phyloP scores from a whole-genome alignment of 2,888 invertebrate species.

The Hedychridium roseum region DNA sequence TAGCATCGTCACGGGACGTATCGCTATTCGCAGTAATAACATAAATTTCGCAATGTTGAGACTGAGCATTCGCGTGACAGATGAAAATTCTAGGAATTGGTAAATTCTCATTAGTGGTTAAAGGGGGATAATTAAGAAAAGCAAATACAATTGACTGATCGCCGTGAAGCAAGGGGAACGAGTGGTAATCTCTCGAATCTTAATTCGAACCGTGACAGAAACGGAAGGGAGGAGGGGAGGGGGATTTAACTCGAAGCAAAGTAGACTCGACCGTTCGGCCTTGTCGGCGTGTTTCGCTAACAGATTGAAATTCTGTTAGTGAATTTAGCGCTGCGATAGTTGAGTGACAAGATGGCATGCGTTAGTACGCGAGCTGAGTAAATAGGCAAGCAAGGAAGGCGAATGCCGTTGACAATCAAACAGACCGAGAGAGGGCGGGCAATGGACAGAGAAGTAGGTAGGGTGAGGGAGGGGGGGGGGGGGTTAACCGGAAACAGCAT shows the following conservation, averaged over 20 bases:
- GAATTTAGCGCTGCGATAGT: not conserved
- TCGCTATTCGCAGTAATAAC: too few species aligned
- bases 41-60: too few species aligned
- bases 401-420: too few species aligned
- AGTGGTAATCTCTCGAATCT: too few species aligned
- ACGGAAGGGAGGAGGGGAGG: not conserved
- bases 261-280: not conserved
- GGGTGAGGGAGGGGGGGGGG: not conserved
- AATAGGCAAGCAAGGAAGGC: too few species aligned
- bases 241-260: not conserved
- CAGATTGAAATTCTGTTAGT: not conserved
- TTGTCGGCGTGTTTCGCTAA: too few species aligned
- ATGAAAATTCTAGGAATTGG: too few species aligned
- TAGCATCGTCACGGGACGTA: too few species aligned
- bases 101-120: not conserved
- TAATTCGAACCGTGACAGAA: too few species aligned
- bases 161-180: too few species aligned
- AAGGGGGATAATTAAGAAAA: not conserved
- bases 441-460: constrained; percentile 1
- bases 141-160: too few species aligned
- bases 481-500: constrained; percentile 14
- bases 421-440: not conserved
- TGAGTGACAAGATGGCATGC: not conserved
- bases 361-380: not conserved
- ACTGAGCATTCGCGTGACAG: too few species aligned